phyloP scores from a whole-genome alignment of 1,140 invertebrate genomes.

The Atta colombica region DNA sequence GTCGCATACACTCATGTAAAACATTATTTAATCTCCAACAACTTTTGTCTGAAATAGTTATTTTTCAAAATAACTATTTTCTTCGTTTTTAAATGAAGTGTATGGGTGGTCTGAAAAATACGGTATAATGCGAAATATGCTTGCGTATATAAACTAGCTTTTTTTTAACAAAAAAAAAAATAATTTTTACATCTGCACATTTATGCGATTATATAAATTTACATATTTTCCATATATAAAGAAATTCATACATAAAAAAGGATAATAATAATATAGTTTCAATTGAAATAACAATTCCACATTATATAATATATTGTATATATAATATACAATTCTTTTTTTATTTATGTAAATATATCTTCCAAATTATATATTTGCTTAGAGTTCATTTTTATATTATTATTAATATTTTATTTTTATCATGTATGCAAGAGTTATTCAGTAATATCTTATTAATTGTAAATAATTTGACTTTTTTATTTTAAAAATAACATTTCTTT shows the following conservation, averaged over 20 bases:
- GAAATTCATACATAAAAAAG: constrained; percentile 35
- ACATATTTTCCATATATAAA: constrained; percentile 39
- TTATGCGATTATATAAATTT: constrained; percentile 66
- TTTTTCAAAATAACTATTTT: no score
- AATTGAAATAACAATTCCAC: constrained; percentile 67
- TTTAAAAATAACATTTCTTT: constrained; percentile 16
- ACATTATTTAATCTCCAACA: no score
- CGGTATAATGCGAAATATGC: no score
- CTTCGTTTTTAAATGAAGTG: no score
- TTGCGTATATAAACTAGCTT: constrained; percentile 75
- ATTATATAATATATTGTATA: not conserved
- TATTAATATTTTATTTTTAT: constrained; percentile 31
- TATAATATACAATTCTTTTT: constrained; percentile 35
- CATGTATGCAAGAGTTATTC: constrained; percentile 10
- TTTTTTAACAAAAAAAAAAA: constrained; percentile 78
- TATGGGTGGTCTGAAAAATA: no score
- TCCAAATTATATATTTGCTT: constrained; percentile 68
- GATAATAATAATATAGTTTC: constrained; percentile 40
- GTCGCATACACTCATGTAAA: no score
- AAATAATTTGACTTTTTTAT: constrained; percentile 38
- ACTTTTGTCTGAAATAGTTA: no score
- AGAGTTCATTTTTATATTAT: constrained; percentile 54
- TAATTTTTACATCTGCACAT: constrained; percentile 80
- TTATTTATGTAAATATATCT: constrained; percentile 70
- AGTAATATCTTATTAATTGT: constrained; percentile 16